Conservation (phyloP, 2,113 vertebrate species). For the Myocastor coypus region DNA sequence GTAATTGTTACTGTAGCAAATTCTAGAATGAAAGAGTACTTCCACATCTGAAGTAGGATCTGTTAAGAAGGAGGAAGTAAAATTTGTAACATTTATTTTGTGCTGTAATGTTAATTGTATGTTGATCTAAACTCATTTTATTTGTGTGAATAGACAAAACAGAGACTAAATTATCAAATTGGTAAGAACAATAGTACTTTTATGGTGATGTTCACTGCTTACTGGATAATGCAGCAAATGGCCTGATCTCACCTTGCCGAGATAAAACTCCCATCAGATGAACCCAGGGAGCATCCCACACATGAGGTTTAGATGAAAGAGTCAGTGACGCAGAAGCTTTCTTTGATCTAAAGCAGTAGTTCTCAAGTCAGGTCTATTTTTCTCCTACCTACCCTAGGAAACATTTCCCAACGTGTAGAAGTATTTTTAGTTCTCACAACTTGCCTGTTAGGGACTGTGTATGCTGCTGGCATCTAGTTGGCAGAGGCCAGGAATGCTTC, state of each 20-base stretch:
- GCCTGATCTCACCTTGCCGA: neutral
- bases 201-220: neutral
- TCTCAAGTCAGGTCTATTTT: neutral
- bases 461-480: neutral
- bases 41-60: neutral
- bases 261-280: neutral
- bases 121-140: constrained; percentile 4
- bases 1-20: neutral
- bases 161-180: neutral
- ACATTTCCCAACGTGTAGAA: neutral
- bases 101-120: neutral
- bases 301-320: neutral
- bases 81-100: neutral
- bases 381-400: neutral
- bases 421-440: neutral
- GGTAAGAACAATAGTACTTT: neutral
- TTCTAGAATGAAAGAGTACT: neutral
- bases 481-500: neutral
- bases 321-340: neutral
- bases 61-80: constrained; percentile 8
- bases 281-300: neutral
- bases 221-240: neutral
- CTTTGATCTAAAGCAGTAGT: neutral
- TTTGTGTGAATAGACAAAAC: neutral
- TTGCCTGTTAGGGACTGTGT: neutral